These are phyloP conservation scores for Elaphurus davidianus DNA, from an alignment of 2,113 vertebrate genomes.

Conservation along the genomic window DNA sequence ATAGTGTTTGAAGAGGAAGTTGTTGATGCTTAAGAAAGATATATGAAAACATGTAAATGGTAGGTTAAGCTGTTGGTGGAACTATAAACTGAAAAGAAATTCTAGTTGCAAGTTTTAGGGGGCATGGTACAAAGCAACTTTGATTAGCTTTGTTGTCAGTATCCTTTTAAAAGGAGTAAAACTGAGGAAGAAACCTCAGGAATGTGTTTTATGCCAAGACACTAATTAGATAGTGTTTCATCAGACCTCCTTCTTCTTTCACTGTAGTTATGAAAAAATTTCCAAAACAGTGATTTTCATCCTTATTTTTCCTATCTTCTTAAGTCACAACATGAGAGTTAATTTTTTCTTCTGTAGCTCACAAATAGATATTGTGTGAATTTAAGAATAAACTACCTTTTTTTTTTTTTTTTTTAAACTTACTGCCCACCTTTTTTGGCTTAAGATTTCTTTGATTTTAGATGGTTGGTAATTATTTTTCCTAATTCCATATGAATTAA, in stretches of 20 bases:
- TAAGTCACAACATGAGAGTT: not conserved
- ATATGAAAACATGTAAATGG: not conserved
- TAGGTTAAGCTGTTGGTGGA: not conserved
- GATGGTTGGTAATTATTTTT: not conserved
- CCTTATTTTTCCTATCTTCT: not conserved
- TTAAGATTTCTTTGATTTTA: not conserved
- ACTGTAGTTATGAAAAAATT: not conserved
- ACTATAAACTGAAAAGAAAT: not conserved
- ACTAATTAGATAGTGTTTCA: not conserved
- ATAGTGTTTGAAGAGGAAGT: slow-evolving; percentile 32
- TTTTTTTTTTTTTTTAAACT: not conserved
- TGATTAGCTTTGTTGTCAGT: not conserved
- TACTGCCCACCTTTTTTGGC: not conserved
- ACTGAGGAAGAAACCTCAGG: not conserved
- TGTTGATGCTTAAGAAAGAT: not conserved
- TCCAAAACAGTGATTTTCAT: not conserved
- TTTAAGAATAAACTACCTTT: not conserved
- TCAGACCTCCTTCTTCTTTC: not conserved
- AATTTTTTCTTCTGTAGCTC: not conserved
- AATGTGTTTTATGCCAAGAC: slow-evolving; percentile 14
- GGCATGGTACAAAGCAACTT: not conserved
- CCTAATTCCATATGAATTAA: not conserved
- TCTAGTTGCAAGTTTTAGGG: not conserved
- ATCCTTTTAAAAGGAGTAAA: not conserved
- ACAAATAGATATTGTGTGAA: not conserved